Evolutionary conservation across 2,888 invertebrate species (phyloP).

Genomic region (Agrochola lota): DNA sequence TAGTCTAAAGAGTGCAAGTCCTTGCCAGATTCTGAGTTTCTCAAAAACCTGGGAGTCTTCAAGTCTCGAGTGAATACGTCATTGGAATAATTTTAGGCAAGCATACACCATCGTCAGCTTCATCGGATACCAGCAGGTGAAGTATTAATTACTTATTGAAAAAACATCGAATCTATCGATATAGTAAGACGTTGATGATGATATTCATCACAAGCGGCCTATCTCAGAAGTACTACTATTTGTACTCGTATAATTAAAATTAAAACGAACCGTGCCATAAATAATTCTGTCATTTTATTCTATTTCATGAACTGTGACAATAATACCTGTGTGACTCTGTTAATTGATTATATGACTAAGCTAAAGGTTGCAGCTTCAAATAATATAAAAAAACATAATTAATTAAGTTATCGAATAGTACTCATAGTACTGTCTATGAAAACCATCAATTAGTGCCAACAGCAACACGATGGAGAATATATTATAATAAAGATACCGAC

Average conservation of each 20-base stretch:
- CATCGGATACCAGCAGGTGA: background rate
- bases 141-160: background rate
- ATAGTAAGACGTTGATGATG: background rate
- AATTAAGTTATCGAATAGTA: background rate
- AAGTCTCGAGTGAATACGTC: background rate
- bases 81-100: background rate
- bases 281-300: background rate
- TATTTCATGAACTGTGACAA: background rate
- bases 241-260: background rate
- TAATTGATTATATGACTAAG: slow-evolving; percentile 18
- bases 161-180: no score
- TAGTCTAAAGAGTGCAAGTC: background rate
- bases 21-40: background rate
- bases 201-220: background rate
- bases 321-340: background rate
- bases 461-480: slow-evolving; percentile 17
- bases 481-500: slow-evolving; percentile 18
- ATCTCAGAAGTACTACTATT: background rate
- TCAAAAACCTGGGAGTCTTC: background rate
- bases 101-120: background rate
- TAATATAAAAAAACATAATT: slow-evolving; percentile 22
- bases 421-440: background rate
- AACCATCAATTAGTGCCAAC: slow-evolving; percentile 27
- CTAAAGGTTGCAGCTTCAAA: slow-evolving; percentile 10
- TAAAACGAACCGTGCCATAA: background rate